phyloP scores from a whole-genome alignment of 2,888 invertebrate genomes.

The Trypoxylon attenuatum region DNA sequence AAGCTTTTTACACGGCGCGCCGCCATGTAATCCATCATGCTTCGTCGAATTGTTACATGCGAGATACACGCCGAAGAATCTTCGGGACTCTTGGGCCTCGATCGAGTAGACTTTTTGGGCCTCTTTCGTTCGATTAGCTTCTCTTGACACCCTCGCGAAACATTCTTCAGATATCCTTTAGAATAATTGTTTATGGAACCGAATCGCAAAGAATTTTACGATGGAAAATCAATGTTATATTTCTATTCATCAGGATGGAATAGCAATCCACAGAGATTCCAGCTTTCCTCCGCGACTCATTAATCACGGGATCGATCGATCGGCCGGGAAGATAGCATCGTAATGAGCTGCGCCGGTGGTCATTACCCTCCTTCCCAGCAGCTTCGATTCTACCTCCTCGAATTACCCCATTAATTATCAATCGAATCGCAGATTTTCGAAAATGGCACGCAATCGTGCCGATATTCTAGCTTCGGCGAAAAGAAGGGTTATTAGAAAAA shows the following conservation, averaged over 20 bases:
- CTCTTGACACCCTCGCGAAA: too few relatives aligned
- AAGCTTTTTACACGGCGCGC: conserved; percentile 56
- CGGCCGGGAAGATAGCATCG: conserved; percentile 66
- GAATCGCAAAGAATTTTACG: too few relatives aligned
- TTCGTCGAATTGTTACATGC: conserved; percentile 63
- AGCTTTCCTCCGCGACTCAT: conserved; percentile 59
- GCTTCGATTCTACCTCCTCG: conserved; percentile 39
- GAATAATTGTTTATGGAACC: too few relatives aligned
- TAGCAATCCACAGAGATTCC: conserved; percentile 36
- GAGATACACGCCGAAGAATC: conserved; percentile 36
- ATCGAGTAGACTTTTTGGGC: conserved; percentile 22
- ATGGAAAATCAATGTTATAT: too few relatives aligned
- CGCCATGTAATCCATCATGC: conserved; percentile 66
- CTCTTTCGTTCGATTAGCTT: conserved; percentile 20
- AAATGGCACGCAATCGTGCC: too few relatives aligned
- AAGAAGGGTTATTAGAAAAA: neutral
- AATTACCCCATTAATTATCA: conserved; percentile 30
- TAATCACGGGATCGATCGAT: conserved; percentile 71
- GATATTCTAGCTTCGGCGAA: too few relatives aligned
- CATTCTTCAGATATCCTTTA: too few relatives aligned
- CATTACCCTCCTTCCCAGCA: conserved; percentile 37
- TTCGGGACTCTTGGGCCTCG: too few relatives aligned
- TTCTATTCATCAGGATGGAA: too few relatives aligned
- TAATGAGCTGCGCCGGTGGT: conserved; percentile 64
- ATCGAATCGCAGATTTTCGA: conserved; percentile 17